Evolutionary conservation across 2,888 invertebrate genomes (phyloP).

Genomic region (Mechanitis messenoides): DNA sequence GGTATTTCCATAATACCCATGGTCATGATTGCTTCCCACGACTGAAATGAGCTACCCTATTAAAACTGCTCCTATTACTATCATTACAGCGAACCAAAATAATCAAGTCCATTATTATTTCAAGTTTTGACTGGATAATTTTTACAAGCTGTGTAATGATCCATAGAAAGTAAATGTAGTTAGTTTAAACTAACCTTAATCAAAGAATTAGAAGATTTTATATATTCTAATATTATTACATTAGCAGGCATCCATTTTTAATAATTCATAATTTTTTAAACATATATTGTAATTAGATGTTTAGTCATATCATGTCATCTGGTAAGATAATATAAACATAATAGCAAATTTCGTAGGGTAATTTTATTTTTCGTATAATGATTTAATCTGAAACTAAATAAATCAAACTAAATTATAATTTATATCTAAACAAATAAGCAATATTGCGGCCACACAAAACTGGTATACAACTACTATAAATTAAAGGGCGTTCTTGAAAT

Average conservation of each 20-base stretch:
- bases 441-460: constrained; percentile 31
- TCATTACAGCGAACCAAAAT: constrained; percentile 66
- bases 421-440: constrained; percentile 27
- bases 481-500: constrained; percentile 48
- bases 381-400: constrained; percentile 14
- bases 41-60: constrained; percentile 51
- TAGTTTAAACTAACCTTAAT: constrained; percentile 3
- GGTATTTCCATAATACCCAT: constrained; percentile 37
- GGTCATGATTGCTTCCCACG: constrained; percentile 53
- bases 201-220: too few relatives aligned
- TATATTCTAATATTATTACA: too few relatives aligned
- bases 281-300: too few relatives aligned
- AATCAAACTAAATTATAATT: constrained; percentile 23
- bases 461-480: constrained; percentile 32
- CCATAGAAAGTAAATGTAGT: constrained; percentile 12
- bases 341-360: background rate
- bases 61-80: constrained; percentile 57
- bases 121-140: constrained; percentile 57
- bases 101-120: constrained; percentile 56
- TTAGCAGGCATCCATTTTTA: too few relatives aligned
- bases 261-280: too few relatives aligned
- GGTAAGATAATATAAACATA: too few relatives aligned
- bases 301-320: too few relatives aligned
- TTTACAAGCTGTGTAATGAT: constrained; percentile 35
- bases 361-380: background rate